Base-by-base conservation (phyloP, 2,888 invertebrate genomes). In the Diaprepes abbreviatus region DNA sequence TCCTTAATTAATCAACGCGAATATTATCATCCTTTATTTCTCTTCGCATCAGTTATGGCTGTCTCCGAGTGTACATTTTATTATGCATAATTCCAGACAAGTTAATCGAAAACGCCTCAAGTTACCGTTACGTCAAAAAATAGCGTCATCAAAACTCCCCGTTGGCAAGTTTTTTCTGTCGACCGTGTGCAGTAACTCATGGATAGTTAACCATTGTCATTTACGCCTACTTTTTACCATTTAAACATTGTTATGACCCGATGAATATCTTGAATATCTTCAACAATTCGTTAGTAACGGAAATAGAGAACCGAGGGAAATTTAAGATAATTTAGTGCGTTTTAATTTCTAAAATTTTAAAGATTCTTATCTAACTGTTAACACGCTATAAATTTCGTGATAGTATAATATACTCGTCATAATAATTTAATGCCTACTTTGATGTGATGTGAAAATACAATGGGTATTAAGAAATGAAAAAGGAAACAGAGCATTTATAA, bases 151-250 rank as follows among this genome's bases (percentile, higher is more conserved):
- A 64, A 64, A 55, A 45, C 45, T 55, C 55, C 10, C 21, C 33
- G 4, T 3, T 40, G 14, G 14, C 12, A 52, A 24, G 16, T 28
- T 36, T 19, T 40, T 59, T 40, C 21, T 31, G 19, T 59, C 14
- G 43, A 38, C 40, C 9, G 7, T 60, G 12, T 60, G 60, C 40
- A 64, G 54, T 36, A 24, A 40, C 52, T 65, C 60, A 70, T 65
- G 70, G 36, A 54, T 70, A 54, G 70, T 70, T 70, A 52, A 60
- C 43, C 64, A 65, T 65, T 70, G 70, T 70, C 70, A 65, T 69
- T 69, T 64, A 69, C 69, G 69, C 69, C 65, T 64, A 63, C 64
- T 66, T 58, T 58, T 43, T 66, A 52, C 58, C 36, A 59, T 58
- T 69, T 69, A 67, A 55, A 68, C 60, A 59, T 31, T 50, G 66